Evolutionary conservation across 2,797 vertebrate genomes (phyloP), one percentile per base, ranked within the genome.

Genomic region (Acrossocheilus fasciatus): DNA sequence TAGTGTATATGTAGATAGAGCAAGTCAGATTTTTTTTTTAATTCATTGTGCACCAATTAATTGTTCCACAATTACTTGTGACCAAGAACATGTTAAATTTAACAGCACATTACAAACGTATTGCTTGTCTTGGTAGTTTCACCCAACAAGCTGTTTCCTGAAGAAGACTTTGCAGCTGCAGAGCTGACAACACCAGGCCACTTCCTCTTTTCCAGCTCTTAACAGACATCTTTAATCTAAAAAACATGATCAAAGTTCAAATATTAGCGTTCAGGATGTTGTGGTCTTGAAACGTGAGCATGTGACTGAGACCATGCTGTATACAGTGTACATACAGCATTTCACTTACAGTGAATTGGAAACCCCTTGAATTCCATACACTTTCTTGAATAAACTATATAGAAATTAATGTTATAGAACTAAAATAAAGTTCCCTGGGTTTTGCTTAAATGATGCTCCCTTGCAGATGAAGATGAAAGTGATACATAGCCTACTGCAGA

Each of bases 121-220:
- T 14, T 23, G 2, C 43, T 39, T 3, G 45, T 82, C 2, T 73
- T 73, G 23, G 26, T 18, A 14, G 11, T 23, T 36, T 52, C 50
- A 83, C 68, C 2, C 23, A 18, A 0, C 12, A 69, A 54, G 14
- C 36, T 8, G 59, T 75, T 84, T 84, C 57, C 57, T 84, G 82
- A 50, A 17, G 43, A 15, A 34, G 1, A 7, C 39, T 5, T 74
- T 74, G 81, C 81, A 64, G 54, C 26, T 62, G 70, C 82, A 75
- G 30, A 75, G 50, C 14, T 4, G 3, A 47, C 81, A 74, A 6
- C 41, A 84, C 41, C 41, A 57, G 20, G 11, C 62, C 72, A 84
- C 82, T 76, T 84, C 73, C 82, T 84, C 43, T 84, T 76, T 50
- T 45, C 72, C 73, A 84, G 20, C 70, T 74, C n/a, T 62, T 26